Evolutionary conservation across 2,113 vertebrate genomes (phyloP), one percentile per base, ranked within the genome.

Genomic region (Larimichthys crocea): DNA sequence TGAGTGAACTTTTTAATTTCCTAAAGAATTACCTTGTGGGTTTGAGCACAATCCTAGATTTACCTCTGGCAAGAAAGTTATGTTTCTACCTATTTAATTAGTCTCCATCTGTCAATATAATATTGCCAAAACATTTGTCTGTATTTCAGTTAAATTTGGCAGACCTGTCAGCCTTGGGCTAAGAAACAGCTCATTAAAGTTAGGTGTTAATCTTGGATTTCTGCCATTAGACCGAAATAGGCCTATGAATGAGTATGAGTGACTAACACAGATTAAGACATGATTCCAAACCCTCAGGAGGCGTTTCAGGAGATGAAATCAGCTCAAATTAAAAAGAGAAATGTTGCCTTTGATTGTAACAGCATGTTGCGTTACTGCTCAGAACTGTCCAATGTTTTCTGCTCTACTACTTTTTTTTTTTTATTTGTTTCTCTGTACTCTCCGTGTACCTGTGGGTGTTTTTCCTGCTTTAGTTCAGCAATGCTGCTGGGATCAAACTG

Each of bases 401-500:
- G 59, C 50, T 40, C 16, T 4, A 44, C 44, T 40, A 40, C 35
- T 40, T 53, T 67, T 63, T 69, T 20, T 29, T 56, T 83, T 76
- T 83, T 61, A 65, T 70, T 76, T 66, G 49, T 71, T 31, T 82
- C 64, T 74, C 61, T 69, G 29, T 46, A 59, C 65, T 68, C 74
- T 66, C 19, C 59, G 16, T 14, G 6, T 48, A 81, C 50, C 44
- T 68, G 49, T 81, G 63, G 80, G 46, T 65, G 62, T 70, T 81
- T 80, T 78, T 66, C 56, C 74, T 64, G 20, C 69, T 76, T 69
- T 44, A 46, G 74, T 66, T 74, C 55, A 48, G 78, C 74, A 16
- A 55, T 64, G 60, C 68, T 86, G 67, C 60, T 65, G 48, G 68
- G 68, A 75, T 86, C 69, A 89, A 85, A 80, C 67, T 55, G n/a